Percentiles rank a stretch among this genome's conserved stretches.
Conservation (phyloP, 2,797 vertebrate species). For the Gymnocypris eckloni region DNA sequence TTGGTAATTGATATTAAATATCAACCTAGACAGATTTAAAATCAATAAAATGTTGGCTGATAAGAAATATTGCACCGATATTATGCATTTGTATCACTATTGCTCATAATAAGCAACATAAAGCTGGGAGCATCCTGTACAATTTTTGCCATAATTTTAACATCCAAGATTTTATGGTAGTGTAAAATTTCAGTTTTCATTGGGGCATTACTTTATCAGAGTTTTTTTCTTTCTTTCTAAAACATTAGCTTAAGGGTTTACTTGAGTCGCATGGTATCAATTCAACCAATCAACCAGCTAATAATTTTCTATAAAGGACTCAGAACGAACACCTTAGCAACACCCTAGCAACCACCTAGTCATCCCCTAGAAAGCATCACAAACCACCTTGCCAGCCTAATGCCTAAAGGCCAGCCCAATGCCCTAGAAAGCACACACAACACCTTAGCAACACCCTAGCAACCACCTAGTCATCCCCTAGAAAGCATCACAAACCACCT, state of each 20-base stretch:
- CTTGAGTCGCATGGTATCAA: neutral
- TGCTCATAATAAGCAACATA: neutral
- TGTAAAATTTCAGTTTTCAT: neutral
- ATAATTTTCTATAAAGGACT: neutral
- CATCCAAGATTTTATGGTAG: neutral
- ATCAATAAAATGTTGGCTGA: neutral
- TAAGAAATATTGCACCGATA: neutral
- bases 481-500: neutral
- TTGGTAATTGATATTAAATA: neutral
- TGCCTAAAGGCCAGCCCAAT: neutral
- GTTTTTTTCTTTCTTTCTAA: neutral
- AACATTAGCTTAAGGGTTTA: neutral
- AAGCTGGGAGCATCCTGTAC: neutral
- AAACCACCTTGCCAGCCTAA: no score
- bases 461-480: neutral
- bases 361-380: neutral
- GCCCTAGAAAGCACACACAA: neutral
- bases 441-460: neutral
- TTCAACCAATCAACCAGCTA: neutral
- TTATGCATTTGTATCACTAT: neutral
- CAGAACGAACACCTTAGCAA: neutral
- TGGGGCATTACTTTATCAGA: neutral
- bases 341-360: neutral
- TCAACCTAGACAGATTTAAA: neutral
- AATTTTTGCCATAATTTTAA: neutral